A percentile compares a stretch with the other conserved stretches of the same genome.
Evolutionary conservation across 2,888 invertebrate species (phyloP).

Genomic region (Eupithecia subumbrata): DNA sequence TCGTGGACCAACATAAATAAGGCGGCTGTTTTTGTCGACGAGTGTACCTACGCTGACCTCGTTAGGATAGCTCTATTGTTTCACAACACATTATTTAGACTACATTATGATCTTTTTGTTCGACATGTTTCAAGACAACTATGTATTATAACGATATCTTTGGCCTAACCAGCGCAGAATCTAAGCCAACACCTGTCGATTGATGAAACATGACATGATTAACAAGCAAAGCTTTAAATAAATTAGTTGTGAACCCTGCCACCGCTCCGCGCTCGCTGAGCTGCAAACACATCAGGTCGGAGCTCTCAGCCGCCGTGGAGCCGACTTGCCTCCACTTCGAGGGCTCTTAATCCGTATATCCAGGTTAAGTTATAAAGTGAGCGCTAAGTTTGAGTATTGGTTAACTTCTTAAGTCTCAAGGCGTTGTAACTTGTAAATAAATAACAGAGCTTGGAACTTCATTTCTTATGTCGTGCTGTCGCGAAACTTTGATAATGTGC

Average conservation of each 20-base stretch:
- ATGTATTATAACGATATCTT: not conserved
- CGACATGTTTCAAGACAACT: not conserved
- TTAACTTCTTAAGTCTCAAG: conserved; percentile 4
- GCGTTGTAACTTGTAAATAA: not conserved
- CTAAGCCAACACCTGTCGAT: not conserved
- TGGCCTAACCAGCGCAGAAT: not conserved
- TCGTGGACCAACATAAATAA: conserved; percentile 44
- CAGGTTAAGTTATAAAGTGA: conserved; percentile 19
- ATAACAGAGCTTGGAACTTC: not conserved
- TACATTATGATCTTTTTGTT: not conserved
- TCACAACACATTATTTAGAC: not conserved
- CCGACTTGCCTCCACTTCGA: not conserved
- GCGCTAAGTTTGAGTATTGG: conserved; percentile 1
- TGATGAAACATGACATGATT: not conserved
- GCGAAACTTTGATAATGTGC: not conserved
- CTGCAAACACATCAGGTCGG: too few species aligned
- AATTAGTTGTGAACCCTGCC: not conserved
- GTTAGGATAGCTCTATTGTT: conserved; percentile 18
- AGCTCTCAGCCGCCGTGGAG: not conserved
- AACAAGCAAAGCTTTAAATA: not conserved
- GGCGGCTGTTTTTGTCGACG: conserved; percentile 41
- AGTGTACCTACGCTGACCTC: conserved; percentile 37
- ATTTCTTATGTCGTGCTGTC: not conserved
- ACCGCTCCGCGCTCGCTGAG: too few species aligned
- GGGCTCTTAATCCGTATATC: conserved; percentile 19